These are phyloP conservation scores for Thera britannica DNA, from an alignment of 2,888 invertebrate genomes.

Conservation along the genomic window DNA sequence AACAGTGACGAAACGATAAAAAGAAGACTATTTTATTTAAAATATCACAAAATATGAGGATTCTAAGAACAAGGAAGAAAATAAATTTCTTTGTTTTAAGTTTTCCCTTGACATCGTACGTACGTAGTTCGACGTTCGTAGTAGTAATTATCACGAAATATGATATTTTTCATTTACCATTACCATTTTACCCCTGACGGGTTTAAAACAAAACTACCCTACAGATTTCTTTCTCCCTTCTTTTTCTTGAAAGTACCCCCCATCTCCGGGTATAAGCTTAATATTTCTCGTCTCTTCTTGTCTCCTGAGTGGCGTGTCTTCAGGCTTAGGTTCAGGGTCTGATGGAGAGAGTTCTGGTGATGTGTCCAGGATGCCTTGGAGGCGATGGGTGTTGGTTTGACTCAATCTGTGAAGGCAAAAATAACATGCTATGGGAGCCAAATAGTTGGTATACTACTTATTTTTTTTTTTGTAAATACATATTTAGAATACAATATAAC, in stretches of 20 bases:
- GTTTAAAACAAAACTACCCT: constrained; percentile 7
- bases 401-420: constrained; percentile 58
- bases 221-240: constrained; percentile 56
- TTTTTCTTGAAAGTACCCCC: constrained; percentile 70
- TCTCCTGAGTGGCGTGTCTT: not conserved
- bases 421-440: not conserved
- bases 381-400: constrained; percentile 71
- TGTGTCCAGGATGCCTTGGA: constrained; percentile 69
- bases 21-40: too few relatives aligned
- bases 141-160: too few relatives aligned
- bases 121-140: too few relatives aligned
- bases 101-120: too few relatives aligned
- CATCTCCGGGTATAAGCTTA: constrained; percentile 63
- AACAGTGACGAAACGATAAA: too few relatives aligned
- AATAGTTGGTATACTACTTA: too few relatives aligned
- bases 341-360: constrained; percentile 37
- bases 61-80: too few relatives aligned
- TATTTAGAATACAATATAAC: too few relatives aligned
- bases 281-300: constrained; percentile 41
- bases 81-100: too few relatives aligned
- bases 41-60: too few relatives aligned
- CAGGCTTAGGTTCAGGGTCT: constrained; percentile 41
- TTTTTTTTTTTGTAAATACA: too few relatives aligned
- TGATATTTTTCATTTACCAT: too few relatives aligned
- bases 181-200: not conserved